Conservation (phyloP, 2,797 vertebrate species). For the Apodemus agrarius region DNA sequence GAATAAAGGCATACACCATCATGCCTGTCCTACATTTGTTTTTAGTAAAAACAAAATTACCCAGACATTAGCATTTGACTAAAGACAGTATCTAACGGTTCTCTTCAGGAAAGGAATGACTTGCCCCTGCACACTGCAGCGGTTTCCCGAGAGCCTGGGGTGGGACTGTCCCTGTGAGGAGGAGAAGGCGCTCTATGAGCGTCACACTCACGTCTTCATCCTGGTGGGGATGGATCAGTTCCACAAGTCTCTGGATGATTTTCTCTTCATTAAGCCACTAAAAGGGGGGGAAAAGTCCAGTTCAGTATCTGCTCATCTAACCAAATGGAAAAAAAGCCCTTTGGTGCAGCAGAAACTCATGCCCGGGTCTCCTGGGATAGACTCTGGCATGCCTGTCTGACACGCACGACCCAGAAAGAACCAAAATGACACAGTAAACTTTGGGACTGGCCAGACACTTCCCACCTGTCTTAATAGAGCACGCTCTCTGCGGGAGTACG, state of each 20-base stretch:
- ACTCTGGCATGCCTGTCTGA: background rate
- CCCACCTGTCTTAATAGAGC: fast-evolving
- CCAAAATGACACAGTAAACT: background rate
- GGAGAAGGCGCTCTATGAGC: background rate
- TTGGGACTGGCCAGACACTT: background rate
- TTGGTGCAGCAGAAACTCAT: background rate
- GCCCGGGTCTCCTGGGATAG: background rate
- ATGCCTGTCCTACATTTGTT: background rate
- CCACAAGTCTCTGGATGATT: conserved; percentile 95
- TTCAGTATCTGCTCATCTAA: background rate
- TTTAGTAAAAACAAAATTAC: background rate
- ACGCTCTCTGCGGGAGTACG: background rate
- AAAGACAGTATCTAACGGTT: background rate
- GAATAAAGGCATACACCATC: background rate
- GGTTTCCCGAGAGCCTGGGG: fast-evolving
- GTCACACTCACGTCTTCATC: conserved; percentile 94
- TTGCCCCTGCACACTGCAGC: background rate
- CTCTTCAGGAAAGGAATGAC: background rate
- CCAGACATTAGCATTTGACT: background rate
- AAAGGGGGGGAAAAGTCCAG: background rate
- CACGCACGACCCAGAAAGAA: background rate
- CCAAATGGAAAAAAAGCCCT: background rate
- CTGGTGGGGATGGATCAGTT: conserved; percentile 94
- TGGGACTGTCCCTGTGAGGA: background rate
- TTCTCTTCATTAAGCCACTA: conserved; percentile 97